phyloP scores from a whole-genome alignment of 2,113 vertebrate genomes.

The Hoplias malabaricus region DNA sequence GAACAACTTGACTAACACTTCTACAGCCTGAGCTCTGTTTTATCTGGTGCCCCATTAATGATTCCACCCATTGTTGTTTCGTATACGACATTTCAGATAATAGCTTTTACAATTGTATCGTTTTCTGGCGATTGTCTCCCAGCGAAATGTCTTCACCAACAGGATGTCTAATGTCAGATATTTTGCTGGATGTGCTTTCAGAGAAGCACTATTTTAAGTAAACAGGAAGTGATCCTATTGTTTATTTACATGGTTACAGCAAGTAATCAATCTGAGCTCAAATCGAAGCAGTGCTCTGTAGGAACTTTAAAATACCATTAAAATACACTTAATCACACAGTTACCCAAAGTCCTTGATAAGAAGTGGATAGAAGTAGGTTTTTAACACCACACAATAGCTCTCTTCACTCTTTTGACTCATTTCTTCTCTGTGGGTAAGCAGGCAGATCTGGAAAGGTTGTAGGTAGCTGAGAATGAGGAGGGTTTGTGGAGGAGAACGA shows the following conservation, averaged over 20 bases:
- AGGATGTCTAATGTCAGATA: conserved; percentile 1
- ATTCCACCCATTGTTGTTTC: not conserved
- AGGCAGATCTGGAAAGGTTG: not conserved
- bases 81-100: not conserved
- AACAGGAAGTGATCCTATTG: not conserved
- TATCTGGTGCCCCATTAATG: not conserved
- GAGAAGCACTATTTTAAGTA: not conserved
- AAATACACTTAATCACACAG: not conserved
- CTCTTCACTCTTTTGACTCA: not conserved
- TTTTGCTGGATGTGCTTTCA: not conserved
- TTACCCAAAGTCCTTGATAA: not conserved
- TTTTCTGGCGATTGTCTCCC: not conserved
- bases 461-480: not conserved
- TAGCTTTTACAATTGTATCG: not conserved
- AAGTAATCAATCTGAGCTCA: not conserved
- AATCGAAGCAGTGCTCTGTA: not conserved
- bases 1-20: not conserved
- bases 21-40: not conserved
- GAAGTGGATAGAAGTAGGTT: not conserved
- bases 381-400: not conserved
- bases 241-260: not conserved
- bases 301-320: not conserved
- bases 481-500: not conserved
- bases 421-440: not conserved
- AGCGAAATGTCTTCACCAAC: not conserved